Base-by-base conservation (phyloP, 2,888 invertebrate genomes). In the Drosophila formosana region DNA sequence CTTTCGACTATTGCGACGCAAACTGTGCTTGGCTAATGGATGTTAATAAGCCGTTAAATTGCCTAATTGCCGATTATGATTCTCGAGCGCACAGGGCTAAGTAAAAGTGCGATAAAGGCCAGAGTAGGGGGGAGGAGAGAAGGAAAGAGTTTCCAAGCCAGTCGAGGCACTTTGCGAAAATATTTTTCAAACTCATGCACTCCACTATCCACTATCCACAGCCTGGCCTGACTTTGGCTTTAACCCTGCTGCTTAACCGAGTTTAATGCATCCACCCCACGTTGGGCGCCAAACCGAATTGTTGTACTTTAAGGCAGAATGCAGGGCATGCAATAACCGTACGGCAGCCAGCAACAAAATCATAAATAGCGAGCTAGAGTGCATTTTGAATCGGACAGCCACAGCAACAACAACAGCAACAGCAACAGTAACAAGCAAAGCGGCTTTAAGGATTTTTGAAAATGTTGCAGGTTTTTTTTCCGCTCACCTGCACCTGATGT, bases 11-110 rank as follows among this genome's bases (percentile, higher is more conserved):
- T 37, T 39, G 13, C 18, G 32, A 53, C 53, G 47, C n/a, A 26
- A 58, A 50, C 30, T 26, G 32, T 25, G 13, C 13, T 45, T 45
- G 50, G 73, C 69, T 74, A 70, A 67, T 68, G 55, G 63, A 50
- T 67, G 78, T 83, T 83, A 88, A 83, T 88, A 86, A 80, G 71
- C 72, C 89, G 89, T 88, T 81, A 86, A 88, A 83, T 80, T 62
- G 69, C 72, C 61, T 83, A 83, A 88, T 83, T 86, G 71, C 62
- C 84, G 87, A 66, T 83, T 78, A 86, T 74, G 66, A 73, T 72
- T 56, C 53, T 60, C 25, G 11, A 11, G 25, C 41, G 23, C n/a
- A 11, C 13, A 43, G 18, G 26, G 9, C 25, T 26, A 53, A 49
- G 43, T 25, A 25, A 50, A 45, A 46, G 34, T 4, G 9, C 13